These are phyloP conservation scores for Delia radicum DNA, from an alignment of 1,140 invertebrate species.

Conservation along the genomic window DNA sequence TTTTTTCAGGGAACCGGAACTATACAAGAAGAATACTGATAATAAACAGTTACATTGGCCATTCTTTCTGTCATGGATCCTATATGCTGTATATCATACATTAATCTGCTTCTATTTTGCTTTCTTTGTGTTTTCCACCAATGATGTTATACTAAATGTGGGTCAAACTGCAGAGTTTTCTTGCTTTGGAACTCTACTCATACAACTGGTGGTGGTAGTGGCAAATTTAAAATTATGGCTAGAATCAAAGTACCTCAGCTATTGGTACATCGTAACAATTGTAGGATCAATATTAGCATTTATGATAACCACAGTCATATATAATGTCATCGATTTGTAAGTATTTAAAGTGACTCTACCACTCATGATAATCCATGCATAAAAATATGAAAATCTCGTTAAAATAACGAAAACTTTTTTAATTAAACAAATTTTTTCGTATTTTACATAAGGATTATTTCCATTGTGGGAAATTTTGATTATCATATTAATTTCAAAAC, in stretches of 20 bases:
- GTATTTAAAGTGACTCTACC: conserved; percentile 34
- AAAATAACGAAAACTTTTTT: background rate
- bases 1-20: conserved; percentile 60
- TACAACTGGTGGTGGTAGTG: conserved; percentile 58
- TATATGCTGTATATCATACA: conserved; percentile 61
- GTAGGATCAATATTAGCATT: conserved; percentile 64
- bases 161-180: conserved; percentile 57
- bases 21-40: conserved; percentile 68
- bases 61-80: conserved; percentile 68
- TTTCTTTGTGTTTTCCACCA: conserved; percentile 48
- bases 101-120: conserved; percentile 58
- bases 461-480: no score
- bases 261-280: conserved; percentile 61
- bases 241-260: conserved; percentile 66
- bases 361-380: no score
- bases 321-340: conserved; percentile 64
- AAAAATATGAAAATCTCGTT: no score
- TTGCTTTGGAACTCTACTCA: conserved; percentile 59
- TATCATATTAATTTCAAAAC: background rate
- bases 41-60: conserved; percentile 68
- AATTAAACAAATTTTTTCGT: conserved; percentile 2
- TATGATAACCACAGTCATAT: conserved; percentile 61
- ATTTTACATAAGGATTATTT: background rate
- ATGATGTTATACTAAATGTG: conserved; percentile 55
- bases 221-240: conserved; percentile 65